Conservation (phyloP, 2,113 vertebrate species). For the Muscicapa adusta region DNA sequence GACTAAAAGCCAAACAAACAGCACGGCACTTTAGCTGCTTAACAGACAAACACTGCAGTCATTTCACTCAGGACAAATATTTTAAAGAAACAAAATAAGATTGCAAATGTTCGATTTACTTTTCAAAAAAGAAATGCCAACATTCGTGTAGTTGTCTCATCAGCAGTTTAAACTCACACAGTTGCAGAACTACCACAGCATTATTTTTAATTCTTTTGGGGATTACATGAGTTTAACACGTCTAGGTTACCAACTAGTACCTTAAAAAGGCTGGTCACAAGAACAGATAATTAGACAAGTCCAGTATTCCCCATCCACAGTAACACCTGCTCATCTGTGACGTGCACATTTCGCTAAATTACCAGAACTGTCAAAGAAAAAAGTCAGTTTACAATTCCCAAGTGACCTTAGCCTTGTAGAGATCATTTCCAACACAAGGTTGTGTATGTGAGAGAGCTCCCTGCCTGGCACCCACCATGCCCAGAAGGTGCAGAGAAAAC, state of each 20-base stretch:
- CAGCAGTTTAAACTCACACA: background rate
- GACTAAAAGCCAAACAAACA: constrained; percentile 62
- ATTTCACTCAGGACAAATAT: background rate
- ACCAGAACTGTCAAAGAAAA: background rate
- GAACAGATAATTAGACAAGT: background rate
- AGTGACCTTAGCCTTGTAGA: background rate
- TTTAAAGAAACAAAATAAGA: background rate
- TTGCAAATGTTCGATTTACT: background rate
- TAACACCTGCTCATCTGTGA: background rate
- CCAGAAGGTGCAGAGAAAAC: background rate
- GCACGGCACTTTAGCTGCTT: constrained; percentile 25
- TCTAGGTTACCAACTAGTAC: background rate
- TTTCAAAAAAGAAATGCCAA: background rate
- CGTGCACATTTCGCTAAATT: background rate
- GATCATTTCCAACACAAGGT: background rate
- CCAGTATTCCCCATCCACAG: background rate
- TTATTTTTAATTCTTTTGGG: background rate
- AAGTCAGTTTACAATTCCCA: background rate
- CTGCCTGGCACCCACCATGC: background rate
- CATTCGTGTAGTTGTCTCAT: background rate
- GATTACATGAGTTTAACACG: background rate
- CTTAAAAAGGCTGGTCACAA: background rate
- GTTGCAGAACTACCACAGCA: background rate
- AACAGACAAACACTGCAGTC: background rate
- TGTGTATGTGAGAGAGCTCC: background rate